Evolutionary conservation across 2,797 vertebrate species (phyloP).

Genomic region (Neosalanx taihuensis): DNA sequence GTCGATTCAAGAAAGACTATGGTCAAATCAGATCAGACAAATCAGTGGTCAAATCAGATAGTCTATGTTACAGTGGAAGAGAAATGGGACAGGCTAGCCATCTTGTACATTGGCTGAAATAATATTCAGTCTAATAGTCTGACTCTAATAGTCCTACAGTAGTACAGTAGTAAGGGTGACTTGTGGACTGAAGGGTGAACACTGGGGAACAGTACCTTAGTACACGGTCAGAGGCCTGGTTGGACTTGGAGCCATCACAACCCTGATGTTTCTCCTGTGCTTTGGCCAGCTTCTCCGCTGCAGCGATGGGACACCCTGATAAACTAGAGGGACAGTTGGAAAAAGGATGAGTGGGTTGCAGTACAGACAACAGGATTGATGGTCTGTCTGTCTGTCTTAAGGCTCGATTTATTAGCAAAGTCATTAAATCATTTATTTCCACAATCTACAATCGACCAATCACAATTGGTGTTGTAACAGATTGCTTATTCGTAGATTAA

Average conservation of each 20-base stretch:
- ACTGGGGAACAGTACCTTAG: slow-evolving; percentile 81
- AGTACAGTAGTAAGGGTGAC: no score
- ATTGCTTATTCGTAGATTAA: slow-evolving; percentile 49
- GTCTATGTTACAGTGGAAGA: no score
- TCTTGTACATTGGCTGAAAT: no score
- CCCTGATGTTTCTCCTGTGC: slow-evolving; percentile 96
- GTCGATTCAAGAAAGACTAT: no score
- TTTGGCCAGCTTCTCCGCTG: slow-evolving; percentile 98
- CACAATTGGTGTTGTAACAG: slow-evolving; percentile 38
- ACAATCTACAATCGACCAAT: slow-evolving; percentile 38
- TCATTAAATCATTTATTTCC: slow-evolving; percentile 45
- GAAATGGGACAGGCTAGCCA: no score
- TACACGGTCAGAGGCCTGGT: slow-evolving; percentile 94
- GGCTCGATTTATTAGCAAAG: slow-evolving; percentile 27
- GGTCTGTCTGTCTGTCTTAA: background rate
- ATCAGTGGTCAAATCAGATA: no score
- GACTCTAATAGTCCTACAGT: no score
- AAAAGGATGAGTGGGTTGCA: background rate
- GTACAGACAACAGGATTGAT: background rate
- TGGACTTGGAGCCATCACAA: slow-evolving; percentile 92
- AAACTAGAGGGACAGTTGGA: slow-evolving; percentile 77
- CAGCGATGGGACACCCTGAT: slow-evolving; percentile 97
- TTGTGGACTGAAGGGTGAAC: slow-evolving; percentile 11
- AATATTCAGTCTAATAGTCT: no score
- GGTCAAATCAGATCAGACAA: no score